Percentiles rank a stretch among this genome's conserved stretches.
phyloP scores from a whole-genome alignment of 2,113 vertebrate genomes.

The Antennarius striatus region DNA sequence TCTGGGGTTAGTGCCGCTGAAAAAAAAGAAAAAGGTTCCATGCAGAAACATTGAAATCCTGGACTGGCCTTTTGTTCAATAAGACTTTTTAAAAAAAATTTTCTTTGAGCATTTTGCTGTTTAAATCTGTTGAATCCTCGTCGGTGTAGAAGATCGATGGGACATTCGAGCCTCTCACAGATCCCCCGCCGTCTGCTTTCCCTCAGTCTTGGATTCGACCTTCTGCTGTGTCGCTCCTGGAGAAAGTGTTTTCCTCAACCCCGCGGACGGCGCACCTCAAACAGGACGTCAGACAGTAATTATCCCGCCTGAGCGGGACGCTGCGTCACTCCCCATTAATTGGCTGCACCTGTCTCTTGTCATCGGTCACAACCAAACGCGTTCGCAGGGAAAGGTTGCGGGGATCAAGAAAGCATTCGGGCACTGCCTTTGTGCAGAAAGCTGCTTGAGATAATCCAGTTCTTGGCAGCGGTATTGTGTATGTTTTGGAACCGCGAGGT shows the following conservation, averaged over 20 bases:
- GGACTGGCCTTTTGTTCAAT: too few relatives aligned
- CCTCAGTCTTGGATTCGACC: background rate
- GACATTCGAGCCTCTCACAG: too few relatives aligned
- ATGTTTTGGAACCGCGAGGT: slow-evolving; percentile 75
- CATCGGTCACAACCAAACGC: slow-evolving; percentile 79
- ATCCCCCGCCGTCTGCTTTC: too few relatives aligned
- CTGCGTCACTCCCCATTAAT: slow-evolving; percentile 77
- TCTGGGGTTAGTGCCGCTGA: too few relatives aligned
- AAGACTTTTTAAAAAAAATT: too few relatives aligned
- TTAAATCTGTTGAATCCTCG: too few relatives aligned
- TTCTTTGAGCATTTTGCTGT: too few relatives aligned
- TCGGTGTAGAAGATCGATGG: too few relatives aligned
- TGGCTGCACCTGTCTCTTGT: slow-evolving; percentile 86
- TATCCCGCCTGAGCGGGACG: slow-evolving; percentile 58
- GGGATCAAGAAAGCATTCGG: slow-evolving; percentile 68
- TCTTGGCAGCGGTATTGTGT: slow-evolving; percentile 69
- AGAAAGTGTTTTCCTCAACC: slow-evolving; percentile 23
- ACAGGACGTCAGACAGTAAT: slow-evolving; percentile 65
- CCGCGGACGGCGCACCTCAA: slow-evolving; percentile 30
- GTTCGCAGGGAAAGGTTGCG: slow-evolving; percentile 74
- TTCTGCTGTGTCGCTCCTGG: background rate
- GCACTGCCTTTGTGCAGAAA: slow-evolving; percentile 56
- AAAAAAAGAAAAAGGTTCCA: too few relatives aligned
- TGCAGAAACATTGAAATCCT: too few relatives aligned
- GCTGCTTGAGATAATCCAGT: slow-evolving; percentile 76